phyloP scores from a whole-genome alignment of 2,113 vertebrate species.

The Bufo gargarizans region DNA sequence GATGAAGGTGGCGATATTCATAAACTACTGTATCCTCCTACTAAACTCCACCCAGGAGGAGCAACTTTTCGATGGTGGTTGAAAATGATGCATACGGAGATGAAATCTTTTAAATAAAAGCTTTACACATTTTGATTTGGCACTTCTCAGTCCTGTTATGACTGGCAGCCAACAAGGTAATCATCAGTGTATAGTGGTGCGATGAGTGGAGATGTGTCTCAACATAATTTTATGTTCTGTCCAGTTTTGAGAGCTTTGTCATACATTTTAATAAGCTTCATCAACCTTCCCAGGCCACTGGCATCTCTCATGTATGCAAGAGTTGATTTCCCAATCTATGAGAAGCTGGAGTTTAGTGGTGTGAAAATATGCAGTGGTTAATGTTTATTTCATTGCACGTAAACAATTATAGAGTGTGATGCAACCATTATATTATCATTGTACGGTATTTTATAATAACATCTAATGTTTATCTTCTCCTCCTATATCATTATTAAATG shows the following conservation, averaged over 20 bases:
- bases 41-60: too few species aligned
- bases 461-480: background rate
- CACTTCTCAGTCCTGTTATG: background rate
- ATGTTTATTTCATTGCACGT: slow-evolving; percentile 25
- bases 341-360: background rate
- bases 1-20: too few species aligned
- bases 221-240: background rate
- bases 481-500: slow-evolving; percentile 3
- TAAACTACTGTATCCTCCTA: too few species aligned
- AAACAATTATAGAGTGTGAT: slow-evolving; percentile 6
- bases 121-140: too few species aligned
- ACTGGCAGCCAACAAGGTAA: background rate
- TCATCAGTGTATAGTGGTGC: background rate
- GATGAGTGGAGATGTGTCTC: background rate
- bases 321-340: background rate
- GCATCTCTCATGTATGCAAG: background rate
- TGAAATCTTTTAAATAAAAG: too few species aligned
- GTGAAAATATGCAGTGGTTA: background rate
- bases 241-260: background rate
- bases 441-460: slow-evolving; percentile 12
- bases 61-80: too few species aligned
- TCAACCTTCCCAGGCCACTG: background rate
- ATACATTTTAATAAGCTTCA: background rate
- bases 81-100: too few species aligned
- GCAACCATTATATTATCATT: background rate